Conservation (phyloP, 2,888 invertebrate genomes). For the Bugula neritina region DNA sequence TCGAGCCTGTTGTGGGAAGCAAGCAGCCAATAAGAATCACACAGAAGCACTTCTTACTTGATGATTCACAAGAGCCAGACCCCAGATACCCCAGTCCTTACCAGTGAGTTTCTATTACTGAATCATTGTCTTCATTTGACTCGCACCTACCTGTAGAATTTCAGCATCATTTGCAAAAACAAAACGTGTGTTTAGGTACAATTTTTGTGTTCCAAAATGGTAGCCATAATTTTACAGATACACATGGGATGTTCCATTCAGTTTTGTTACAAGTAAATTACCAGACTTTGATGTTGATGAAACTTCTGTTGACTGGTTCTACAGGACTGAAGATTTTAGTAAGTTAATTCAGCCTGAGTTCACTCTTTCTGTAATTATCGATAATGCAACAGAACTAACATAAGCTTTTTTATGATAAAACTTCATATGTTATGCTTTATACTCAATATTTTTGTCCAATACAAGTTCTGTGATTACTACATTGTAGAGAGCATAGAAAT, state of each 20-base stretch:
- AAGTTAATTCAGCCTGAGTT: too few relatives aligned
- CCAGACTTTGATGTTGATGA: conserved; percentile 14
- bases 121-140: background rate
- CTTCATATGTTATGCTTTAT: too few relatives aligned
- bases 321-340: background rate
- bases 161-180: too few relatives aligned
- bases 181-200: too few relatives aligned
- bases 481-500: conserved; percentile 2
- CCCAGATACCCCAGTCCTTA: conserved; percentile 26
- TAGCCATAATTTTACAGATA: conserved; percentile 6
- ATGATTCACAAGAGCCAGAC: conserved; percentile 18
- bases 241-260: conserved; percentile 22
- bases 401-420: too few relatives aligned
- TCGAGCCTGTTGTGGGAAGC: background rate
- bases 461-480: too few relatives aligned
- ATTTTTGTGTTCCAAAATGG: too few relatives aligned
- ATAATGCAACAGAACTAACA: too few relatives aligned
- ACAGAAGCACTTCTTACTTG: conserved; percentile 21
- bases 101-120: background rate
- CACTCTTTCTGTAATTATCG: too few relatives aligned
- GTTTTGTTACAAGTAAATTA: conserved; percentile 2
- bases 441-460: too few relatives aligned
- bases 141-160: background rate
- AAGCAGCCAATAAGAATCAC: background rate
- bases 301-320: conserved; percentile 18